Conservation (phyloP, 1,140 invertebrate species). For the Drosophila pallidifrons region DNA sequence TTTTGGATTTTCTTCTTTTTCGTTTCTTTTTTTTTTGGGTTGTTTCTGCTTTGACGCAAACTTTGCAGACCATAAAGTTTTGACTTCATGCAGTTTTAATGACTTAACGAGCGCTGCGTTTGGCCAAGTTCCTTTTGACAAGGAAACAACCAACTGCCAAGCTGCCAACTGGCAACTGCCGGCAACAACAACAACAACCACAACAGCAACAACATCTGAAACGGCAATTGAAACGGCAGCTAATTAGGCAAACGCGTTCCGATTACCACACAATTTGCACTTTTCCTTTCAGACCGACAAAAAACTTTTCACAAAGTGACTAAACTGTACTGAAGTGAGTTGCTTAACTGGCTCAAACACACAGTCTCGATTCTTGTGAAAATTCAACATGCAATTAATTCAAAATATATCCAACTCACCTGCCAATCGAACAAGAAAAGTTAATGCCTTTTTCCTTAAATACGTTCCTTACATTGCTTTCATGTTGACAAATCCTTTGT, state of each 20-base stretch:
- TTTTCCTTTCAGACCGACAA: constrained; percentile 48
- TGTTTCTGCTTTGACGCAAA: constrained; percentile 75
- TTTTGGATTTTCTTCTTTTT: constrained; percentile 43
- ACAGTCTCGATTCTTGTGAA: neutral
- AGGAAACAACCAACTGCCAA: constrained; percentile 37
- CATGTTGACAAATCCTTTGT: too few relatives aligned
- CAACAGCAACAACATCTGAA: neutral
- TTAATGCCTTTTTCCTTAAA: neutral
- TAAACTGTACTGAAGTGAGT: neutral
- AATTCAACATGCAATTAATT: constrained; percentile 1
- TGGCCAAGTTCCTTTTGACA: constrained; percentile 52
- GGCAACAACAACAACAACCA: neutral
- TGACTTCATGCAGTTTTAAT: constrained; percentile 83
- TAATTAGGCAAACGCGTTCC: constrained; percentile 74
- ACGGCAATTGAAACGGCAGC: constrained; percentile 54
- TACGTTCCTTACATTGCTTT: neutral
- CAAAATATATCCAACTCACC: constrained; percentile 8
- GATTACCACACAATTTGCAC: constrained; percentile 73
- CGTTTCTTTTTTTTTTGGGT: constrained; percentile 30
- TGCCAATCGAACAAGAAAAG: neutral
- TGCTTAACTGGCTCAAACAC: neutral
- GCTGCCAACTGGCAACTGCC: constrained; percentile 2
- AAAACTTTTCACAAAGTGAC: constrained; percentile 17
- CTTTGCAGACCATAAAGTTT: constrained; percentile 83
- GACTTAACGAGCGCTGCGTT: constrained; percentile 77